phyloP scores from a whole-genome alignment of 2,888 invertebrate species.

The Idaea biselata region DNA sequence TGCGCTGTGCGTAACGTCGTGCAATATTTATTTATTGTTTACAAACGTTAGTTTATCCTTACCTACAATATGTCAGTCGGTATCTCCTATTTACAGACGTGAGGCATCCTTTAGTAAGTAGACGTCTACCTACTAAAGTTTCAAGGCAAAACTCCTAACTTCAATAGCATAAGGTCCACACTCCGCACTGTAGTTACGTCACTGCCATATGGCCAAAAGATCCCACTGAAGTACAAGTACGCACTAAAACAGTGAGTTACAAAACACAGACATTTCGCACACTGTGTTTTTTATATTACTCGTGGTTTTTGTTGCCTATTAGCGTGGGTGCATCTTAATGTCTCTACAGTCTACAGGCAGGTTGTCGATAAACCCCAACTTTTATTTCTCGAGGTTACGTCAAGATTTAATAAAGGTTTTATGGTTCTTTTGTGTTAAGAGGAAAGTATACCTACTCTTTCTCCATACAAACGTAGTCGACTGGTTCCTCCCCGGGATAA shows the following conservation, averaged over 20 bases:
- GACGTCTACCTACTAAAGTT: neutral
- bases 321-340: too few relatives aligned
- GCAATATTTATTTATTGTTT: too few relatives aligned
- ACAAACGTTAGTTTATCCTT: too few relatives aligned
- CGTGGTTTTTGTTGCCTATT: neutral
- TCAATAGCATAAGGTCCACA: conserved; percentile 28
- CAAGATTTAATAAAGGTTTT: neutral
- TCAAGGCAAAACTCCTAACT: conserved; percentile 25
- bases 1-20: too few relatives aligned
- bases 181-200: conserved; percentile 24
- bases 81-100: neutral
- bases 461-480: too few relatives aligned
- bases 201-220: conserved; percentile 30
- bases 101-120: neutral
- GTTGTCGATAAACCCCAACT: neutral
- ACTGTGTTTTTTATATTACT: neutral
- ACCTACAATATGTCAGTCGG: neutral
- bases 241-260: neutral
- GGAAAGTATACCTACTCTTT: too few relatives aligned
- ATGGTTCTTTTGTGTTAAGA: too few relatives aligned
- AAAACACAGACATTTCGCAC: neutral
- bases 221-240: conserved; percentile 9
- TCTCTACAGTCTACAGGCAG: neutral
- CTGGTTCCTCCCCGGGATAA: too few relatives aligned
- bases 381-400: neutral